Evolutionary conservation across 2,797 vertebrate genomes (phyloP).

Genomic region (Synaphobranchus kaupii): DNA sequence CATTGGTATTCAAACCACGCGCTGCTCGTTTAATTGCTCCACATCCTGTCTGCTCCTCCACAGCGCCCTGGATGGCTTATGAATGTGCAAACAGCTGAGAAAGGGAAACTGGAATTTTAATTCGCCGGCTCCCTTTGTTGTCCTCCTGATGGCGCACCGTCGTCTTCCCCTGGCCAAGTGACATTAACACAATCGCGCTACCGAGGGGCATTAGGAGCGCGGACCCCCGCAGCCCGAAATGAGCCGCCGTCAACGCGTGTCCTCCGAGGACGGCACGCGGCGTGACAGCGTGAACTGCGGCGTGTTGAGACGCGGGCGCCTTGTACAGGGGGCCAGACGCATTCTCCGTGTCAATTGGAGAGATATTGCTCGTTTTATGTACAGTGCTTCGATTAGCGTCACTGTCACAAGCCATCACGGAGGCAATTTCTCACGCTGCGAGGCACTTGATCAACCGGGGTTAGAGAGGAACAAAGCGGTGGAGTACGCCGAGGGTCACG

Average conservation of each 20-base stretch:
- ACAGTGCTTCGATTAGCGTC: constrained; percentile 67
- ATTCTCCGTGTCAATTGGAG: constrained; percentile 46
- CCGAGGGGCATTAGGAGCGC: background rate
- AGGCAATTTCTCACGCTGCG: constrained; percentile 64
- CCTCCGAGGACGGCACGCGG: background rate
- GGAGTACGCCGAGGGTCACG: background rate
- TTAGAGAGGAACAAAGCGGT: background rate
- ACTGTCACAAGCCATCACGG: constrained; percentile 66
- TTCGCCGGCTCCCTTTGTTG: constrained; percentile 45
- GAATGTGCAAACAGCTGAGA: constrained; percentile 52
- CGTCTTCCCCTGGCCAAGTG: constrained; percentile 10
- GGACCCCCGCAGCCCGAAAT: background rate
- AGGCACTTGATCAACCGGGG: constrained; percentile 3
- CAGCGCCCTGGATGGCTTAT: constrained; percentile 39
- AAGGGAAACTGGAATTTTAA: constrained; percentile 50
- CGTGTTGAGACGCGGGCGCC: background rate
- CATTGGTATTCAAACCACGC: constrained; percentile 50
- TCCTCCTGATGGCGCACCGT: constrained; percentile 33
- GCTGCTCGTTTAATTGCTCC: constrained; percentile 52
- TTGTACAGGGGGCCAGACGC: constrained; percentile 31
- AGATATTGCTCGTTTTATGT: constrained; percentile 61
- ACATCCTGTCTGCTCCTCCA: constrained; percentile 51
- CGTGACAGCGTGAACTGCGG: background rate
- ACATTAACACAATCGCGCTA: constrained; percentile 5
- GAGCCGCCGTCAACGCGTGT: background rate